phyloP scores from a whole-genome alignment of 2,888 invertebrate genomes.

The Acrobasis repandana region DNA sequence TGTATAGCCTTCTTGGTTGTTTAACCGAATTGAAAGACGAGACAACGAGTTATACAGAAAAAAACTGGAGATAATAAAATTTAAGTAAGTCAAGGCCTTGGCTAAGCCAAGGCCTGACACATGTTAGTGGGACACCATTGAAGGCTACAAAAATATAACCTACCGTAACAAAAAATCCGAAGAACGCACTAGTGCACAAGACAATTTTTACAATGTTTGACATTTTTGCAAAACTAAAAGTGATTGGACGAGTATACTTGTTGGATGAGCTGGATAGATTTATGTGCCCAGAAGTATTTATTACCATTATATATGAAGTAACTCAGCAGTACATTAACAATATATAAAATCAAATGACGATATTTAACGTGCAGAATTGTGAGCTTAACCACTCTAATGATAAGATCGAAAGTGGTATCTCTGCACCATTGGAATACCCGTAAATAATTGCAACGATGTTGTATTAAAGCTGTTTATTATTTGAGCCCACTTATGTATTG shows the following conservation, averaged over 20 bases:
- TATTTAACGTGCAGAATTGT: neutral
- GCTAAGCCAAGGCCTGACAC: too few relatives aligned
- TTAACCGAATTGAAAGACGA: too few relatives aligned
- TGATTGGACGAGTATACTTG: constrained; percentile 49
- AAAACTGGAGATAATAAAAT: too few relatives aligned
- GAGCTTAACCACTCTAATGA: neutral
- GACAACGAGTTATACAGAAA: too few relatives aligned
- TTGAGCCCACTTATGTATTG: constrained; percentile 15
- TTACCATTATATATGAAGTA: constrained; percentile 31
- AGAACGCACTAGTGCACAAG: constrained; percentile 23
- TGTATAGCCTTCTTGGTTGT: too few relatives aligned
- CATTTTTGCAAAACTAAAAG: constrained; percentile 34
- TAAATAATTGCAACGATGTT: constrained; percentile 13
- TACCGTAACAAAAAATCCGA: constrained; percentile 26
- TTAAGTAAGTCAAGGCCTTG: too few relatives aligned
- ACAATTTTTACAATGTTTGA: constrained; percentile 23
- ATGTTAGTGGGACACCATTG: too few relatives aligned
- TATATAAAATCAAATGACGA: neutral
- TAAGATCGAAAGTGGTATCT: neutral
- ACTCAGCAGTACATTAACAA: constrained; percentile 1
- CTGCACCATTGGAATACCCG: neutral
- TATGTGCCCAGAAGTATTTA: constrained; percentile 36
- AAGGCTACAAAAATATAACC: too few relatives aligned
- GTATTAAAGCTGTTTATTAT: constrained; percentile 32
- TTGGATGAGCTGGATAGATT: constrained; percentile 45